These are phyloP conservation scores for Phycodurus eques DNA, from an alignment of 2,113 vertebrate genomes.

Conservation along the genomic window DNA sequence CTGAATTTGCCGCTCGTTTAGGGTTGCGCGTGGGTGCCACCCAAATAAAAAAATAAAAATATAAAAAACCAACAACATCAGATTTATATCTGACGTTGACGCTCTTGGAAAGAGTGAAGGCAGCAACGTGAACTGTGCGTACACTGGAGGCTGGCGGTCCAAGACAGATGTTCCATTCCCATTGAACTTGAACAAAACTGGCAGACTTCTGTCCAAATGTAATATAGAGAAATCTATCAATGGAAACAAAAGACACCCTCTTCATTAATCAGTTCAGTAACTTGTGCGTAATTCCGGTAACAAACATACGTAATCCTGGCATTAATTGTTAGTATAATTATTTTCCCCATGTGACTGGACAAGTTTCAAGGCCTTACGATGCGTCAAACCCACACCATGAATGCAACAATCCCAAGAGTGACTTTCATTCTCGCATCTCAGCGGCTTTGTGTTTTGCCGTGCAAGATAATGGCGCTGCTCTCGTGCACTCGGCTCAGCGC, in stretches of 20 bases:
- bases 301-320: background rate
- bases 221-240: background rate
- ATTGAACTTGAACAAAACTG: background rate
- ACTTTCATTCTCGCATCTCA: constrained; percentile 31
- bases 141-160: background rate
- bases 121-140: background rate
- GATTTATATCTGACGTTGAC: background rate
- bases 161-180: background rate
- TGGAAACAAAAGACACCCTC: background rate
- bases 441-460: constrained; percentile 28
- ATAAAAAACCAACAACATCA: background rate
- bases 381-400: background rate
- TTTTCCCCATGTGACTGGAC: background rate
- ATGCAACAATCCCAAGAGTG: background rate
- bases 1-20: constrained; percentile 15
- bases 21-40: background rate
- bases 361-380: background rate
- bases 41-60: background rate
- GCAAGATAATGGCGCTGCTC: constrained; percentile 31
- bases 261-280: background rate
- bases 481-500: constrained; percentile 3
- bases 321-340: background rate
- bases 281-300: background rate
- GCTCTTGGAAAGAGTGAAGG: background rate
- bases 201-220: background rate